Base-by-base conservation (phyloP, 2,888 invertebrate species). In the Ryuthela nishihirai region DNA sequence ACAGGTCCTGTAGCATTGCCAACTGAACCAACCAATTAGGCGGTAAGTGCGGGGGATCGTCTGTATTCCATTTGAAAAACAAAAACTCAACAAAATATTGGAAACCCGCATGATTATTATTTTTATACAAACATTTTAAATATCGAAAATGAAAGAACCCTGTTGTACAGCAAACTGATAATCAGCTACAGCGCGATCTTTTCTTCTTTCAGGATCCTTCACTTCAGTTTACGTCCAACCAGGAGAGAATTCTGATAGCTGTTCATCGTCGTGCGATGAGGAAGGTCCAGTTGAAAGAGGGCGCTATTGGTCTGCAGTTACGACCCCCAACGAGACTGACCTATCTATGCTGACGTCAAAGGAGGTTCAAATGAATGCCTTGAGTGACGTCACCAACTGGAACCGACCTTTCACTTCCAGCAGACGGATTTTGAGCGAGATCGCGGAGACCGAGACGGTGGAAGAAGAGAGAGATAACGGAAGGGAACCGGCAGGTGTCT, bases 271-370 rank as follows among this genome's bases (percentile, higher is more conserved):
- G 0, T 38, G 23, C 2, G 55, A 55, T 4, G 55, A 55, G 2
- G 48, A 55, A 12, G 15, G 17, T 2, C 3, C 24, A 10, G 55
- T 49, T 12, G 44, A 49, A 10, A 55, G 55, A n/a, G 44, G 44
- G 7, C 21, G 55, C 20, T 49, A 49, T 41, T 55, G 55, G 55
- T 55, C 55, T 23, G 45, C 55, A 4, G 45, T 55, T 12, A 48
- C 55, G 0, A 21, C 54, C 26, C 42, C 54, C 17, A 44, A 32
- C 12, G 45, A 45, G 0, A 44, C 55, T 2, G 48, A 48, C 15
- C 43, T 43, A n/a, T n/a, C n/a, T 10, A 26, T 43, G 24, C 9
- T 21, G 12, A n/a, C n/a, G n/a, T n/a, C n/a, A n/a, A n/a, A n/a
- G n/a, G n/a, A n/a, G n/a, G n/a, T n/a, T n/a, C n/a, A n/a, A n/a